Evolutionary conservation across 1,140 invertebrate genomes (phyloP).

Genomic region (Apis laboriosa): DNA sequence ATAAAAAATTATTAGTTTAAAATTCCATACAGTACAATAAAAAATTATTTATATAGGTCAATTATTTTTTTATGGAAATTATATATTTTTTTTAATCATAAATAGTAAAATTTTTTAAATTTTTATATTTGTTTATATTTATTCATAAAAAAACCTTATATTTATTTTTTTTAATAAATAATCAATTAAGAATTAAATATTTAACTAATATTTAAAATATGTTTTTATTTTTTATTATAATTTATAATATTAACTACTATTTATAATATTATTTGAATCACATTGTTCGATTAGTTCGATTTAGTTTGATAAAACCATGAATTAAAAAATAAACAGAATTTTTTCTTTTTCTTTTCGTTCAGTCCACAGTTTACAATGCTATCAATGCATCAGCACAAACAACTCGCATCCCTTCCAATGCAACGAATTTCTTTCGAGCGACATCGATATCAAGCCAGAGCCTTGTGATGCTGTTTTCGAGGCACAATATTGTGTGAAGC

Average conservation of each 20-base stretch:
- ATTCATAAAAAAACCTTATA: background rate
- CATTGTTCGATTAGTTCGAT: background rate
- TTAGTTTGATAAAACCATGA: background rate
- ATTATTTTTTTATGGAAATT: background rate
- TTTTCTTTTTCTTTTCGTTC: slow-evolving; percentile 68
- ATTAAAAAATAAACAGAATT: background rate
- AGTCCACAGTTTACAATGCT: slow-evolving; percentile 89
- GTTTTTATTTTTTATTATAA: background rate
- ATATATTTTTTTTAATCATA: background rate
- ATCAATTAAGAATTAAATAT: background rate
- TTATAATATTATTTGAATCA: background rate
- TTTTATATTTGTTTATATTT: background rate
- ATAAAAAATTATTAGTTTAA: background rate
- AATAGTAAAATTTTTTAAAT: background rate
- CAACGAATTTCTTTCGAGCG: slow-evolving; percentile 90
- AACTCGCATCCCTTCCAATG: slow-evolving; percentile 91
- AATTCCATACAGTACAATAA: background rate
- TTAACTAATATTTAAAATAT: background rate
- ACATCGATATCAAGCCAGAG: slow-evolving; percentile 85
- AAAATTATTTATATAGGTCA: background rate
- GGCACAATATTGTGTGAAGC: slow-evolving; percentile 95
- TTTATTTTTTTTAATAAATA: background rate
- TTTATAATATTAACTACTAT: background rate
- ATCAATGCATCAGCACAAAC: slow-evolving; percentile 93
- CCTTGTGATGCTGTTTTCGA: slow-evolving; percentile 90